A percentile compares a stretch with the other conserved stretches of the same genome.
Conservation (phyloP, 2,113 vertebrate species). For the Prinia subflava region DNA sequence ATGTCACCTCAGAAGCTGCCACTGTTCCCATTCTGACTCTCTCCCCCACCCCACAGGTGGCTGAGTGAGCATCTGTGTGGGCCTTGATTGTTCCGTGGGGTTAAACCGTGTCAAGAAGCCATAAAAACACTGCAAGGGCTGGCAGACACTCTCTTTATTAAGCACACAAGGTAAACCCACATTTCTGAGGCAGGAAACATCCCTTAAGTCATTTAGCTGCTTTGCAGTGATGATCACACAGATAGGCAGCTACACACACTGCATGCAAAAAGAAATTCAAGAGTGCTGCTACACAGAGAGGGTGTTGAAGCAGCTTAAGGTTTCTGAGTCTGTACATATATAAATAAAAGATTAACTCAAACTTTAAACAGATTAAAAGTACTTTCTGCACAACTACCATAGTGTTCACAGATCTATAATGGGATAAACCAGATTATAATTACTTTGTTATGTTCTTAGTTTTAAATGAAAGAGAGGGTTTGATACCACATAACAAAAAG, state of each 20-base stretch:
- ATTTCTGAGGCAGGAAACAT: not conserved
- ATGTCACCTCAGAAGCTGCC: too few species aligned
- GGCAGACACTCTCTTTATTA: not conserved
- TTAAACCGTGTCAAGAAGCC: not conserved
- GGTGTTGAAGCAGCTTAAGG: not conserved
- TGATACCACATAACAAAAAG: not conserved
- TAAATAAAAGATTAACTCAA: constrained; percentile 11
- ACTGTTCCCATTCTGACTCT: not conserved
- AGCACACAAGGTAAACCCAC: not conserved
- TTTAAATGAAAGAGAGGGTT: not conserved
- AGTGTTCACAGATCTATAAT: not conserved
- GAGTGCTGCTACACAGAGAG: not conserved
- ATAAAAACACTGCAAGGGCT: not conserved
- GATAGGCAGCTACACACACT: not conserved
- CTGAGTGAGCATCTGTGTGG: not conserved
- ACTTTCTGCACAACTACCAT: not conserved
- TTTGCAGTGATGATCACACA: not conserved
- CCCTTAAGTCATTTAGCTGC: not conserved
- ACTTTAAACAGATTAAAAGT: constrained; percentile 2
- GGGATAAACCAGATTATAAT: not conserved
- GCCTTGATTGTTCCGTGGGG: too few species aligned
- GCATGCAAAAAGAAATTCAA: not conserved
- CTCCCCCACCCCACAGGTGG: not conserved
- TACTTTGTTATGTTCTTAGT: not conserved
- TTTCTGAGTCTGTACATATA: not conserved